Evolutionary conservation across 2,113 vertebrate species (phyloP), one percentile per base, ranked within the genome.

Genomic region (Phyllopteryx taeniolatus): DNA sequence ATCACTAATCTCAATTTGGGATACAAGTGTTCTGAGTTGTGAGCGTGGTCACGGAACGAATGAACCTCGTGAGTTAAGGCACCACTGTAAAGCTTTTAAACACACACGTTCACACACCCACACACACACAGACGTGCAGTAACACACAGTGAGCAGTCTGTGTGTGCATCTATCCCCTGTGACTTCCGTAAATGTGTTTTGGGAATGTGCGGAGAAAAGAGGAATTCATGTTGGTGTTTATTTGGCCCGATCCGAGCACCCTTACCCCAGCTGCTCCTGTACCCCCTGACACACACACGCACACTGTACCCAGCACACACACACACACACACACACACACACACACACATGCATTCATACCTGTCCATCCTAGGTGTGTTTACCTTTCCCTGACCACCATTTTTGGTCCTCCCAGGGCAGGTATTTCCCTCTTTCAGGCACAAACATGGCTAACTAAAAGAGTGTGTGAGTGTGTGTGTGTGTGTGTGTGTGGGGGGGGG

Each of bases 201-300:
- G 89, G 86, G 90, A 89, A 83, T 86, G 74, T 62, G 73, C 70
- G 73, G 90, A 93, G 91, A 93, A 93, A 93, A 91, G 92, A 87
- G 86, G 91, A 90, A 92, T 93, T 93, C 92, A 93, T 93, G 81
- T 83, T 70, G 81, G 70, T 93, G 92, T 93, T 93, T 93, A 93
- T 93, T 87, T 89, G 80, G 89, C 88, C 83, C 84, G 90, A 87
- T 92, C 85, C 81, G 85, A 88, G 86, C 76, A 77, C 86, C 86
- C 73, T 42, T 89, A 85, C 87, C 81, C 87, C 90, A 87, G 83
- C 75, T 73, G 80, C 78, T 84, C 88, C 88, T 90, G 89, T 85
- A 87, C 82, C 87, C 83, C 89, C 86, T 69, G 78, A 72, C 71
- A 88, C 79, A 82, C 84, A 74, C 73, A 75, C 84, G 8, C 19